phyloP scores from a whole-genome alignment of 1,140 invertebrate genomes.

The Hypsibius dujardini region DNA sequence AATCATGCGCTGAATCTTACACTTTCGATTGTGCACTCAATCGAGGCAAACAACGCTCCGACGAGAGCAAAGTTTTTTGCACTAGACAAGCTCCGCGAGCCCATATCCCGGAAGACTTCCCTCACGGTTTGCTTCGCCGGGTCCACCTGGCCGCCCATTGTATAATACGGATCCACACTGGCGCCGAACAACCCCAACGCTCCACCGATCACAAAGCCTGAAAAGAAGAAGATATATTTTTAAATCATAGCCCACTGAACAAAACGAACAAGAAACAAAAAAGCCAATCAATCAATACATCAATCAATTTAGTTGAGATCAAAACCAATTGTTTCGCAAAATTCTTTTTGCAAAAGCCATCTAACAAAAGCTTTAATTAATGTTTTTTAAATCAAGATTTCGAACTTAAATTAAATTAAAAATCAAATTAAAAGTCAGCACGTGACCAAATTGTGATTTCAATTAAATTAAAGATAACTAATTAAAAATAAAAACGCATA shows the following conservation, averaged over 20 bases:
- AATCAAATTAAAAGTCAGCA: too few species aligned
- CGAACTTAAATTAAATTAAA: too few species aligned
- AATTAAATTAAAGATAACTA: too few species aligned
- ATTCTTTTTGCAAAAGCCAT: not conserved
- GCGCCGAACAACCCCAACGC: conserved; percentile 86
- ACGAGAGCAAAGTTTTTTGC: conserved; percentile 94
- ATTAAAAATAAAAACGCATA: too few species aligned
- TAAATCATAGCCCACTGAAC: too few species aligned
- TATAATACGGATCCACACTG: conserved; percentile 72
- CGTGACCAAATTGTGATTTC: too few species aligned
- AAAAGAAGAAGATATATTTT: too few species aligned
- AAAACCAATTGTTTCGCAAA: conserved; percentile 20
- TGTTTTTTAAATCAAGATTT: too few species aligned
- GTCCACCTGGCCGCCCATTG: conserved; percentile 44
- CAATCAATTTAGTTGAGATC: conserved; percentile 19
- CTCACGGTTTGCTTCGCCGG: conserved; percentile 58
- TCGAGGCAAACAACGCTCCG: conserved; percentile 72
- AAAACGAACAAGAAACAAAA: too few species aligned
- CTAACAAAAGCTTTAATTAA: too few species aligned
- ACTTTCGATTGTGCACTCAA: conserved; percentile 78
- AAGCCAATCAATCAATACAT: conserved; percentile 20
- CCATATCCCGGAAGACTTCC: conserved; percentile 78
- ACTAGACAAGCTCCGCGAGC: conserved; percentile 65
- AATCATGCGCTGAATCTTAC: conserved; percentile 35
- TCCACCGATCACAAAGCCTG: conserved; percentile 77